phyloP scores from a whole-genome alignment of 2,888 invertebrate genomes.

The Apotomis capreana region DNA sequence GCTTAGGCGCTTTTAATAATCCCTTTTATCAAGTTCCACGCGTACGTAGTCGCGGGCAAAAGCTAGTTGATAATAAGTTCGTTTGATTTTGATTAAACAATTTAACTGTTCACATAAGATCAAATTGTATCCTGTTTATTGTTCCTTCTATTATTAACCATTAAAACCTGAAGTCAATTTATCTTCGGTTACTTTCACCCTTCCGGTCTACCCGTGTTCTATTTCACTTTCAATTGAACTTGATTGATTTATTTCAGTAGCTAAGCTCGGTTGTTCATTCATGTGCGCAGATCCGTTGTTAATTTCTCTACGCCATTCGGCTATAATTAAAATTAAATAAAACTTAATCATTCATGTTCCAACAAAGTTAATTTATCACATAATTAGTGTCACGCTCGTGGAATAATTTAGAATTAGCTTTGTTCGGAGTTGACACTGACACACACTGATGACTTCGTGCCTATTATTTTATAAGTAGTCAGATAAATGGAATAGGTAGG shows the following conservation, averaged over 20 bases:
- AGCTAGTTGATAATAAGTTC: no score
- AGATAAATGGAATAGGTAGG: no score
- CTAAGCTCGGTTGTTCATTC: slow-evolving; percentile 12
- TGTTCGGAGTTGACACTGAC: no score
- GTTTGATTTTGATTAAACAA: no score
- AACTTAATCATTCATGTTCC: background rate
- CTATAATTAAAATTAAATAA: background rate
- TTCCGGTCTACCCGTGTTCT: slow-evolving; percentile 12
- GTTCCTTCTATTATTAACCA: background rate
- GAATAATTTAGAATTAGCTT: no score
- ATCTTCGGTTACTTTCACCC: slow-evolving; percentile 4
- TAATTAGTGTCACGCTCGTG: background rate
- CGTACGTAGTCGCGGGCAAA: no score
- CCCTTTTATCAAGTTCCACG: no score
- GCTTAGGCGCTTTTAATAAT: no score
- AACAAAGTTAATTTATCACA: background rate
- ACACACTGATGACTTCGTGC: no score
- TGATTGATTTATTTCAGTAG: slow-evolving; percentile 25
- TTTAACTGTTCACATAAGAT: no score
- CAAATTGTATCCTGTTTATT: background rate
- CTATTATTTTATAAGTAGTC: no score
- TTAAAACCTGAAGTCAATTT: background rate
- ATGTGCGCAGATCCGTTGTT: slow-evolving; percentile 6
- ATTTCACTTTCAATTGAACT: slow-evolving; percentile 25
- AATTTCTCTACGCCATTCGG: background rate